Evolutionary conservation across 2,888 invertebrate species (phyloP).

Genomic region (Nomada lathburiana): DNA sequence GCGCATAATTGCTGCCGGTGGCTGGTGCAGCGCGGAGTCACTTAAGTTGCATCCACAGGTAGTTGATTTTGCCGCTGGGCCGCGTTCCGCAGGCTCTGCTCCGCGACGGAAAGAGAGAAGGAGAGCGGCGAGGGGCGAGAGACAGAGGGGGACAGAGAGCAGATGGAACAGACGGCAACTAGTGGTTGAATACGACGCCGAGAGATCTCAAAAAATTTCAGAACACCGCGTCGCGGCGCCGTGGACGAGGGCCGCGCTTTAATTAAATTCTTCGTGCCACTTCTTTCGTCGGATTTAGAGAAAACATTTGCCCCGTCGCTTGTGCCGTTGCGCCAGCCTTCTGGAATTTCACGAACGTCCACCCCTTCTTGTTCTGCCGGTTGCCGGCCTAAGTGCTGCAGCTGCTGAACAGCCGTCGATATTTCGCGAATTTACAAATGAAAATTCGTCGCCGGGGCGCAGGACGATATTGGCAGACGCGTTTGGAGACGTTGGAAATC

Average conservation of each 20-base stretch:
- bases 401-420: no score
- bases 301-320: constrained; percentile 34
- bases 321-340: no score
- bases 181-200: constrained; percentile 63
- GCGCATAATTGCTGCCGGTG: constrained; percentile 56
- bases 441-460: no score
- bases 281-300: constrained; percentile 47
- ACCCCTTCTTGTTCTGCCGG: no score
- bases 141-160: constrained; percentile 24
- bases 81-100: constrained; percentile 71
- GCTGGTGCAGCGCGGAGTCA: constrained; percentile 50
- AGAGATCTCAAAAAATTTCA: constrained; percentile 59
- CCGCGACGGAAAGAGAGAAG: not conserved
- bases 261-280: constrained; percentile 58
- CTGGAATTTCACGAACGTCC: no score
- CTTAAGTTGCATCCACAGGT: constrained; percentile 80
- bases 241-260: constrained; percentile 31
- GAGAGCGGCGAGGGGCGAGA: not conserved
- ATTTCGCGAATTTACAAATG: no score
- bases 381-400: no score
- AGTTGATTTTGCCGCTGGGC: constrained; percentile 78
- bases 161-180: constrained; percentile 70
- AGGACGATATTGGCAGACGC: no score
- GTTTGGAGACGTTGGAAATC: no score
- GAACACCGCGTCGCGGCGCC: constrained; percentile 1